These are phyloP conservation scores for Hippocampus zosterae DNA, from an alignment of 2,113 vertebrate genomes.

Conservation along the genomic window DNA sequence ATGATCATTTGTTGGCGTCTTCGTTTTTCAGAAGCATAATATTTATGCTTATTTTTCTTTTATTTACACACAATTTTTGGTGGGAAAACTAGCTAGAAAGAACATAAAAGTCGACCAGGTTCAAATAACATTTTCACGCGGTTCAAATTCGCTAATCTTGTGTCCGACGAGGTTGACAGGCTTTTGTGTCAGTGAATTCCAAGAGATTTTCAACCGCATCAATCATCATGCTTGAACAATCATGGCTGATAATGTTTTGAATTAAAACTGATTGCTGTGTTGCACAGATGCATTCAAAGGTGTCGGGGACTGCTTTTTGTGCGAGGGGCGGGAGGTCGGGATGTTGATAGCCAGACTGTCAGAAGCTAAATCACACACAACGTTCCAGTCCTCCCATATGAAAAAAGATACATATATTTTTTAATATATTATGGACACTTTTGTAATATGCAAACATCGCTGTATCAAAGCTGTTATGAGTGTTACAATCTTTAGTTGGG, in stretches of 20 bases:
- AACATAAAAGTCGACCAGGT: neutral
- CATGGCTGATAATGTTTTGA: conserved; percentile 12
- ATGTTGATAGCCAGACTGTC: conserved; percentile 55
- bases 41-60: neutral
- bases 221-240: conserved; percentile 49
- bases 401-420: conserved; percentile 39
- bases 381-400: conserved; percentile 12
- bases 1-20: neutral
- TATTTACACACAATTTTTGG: neutral
- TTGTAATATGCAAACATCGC: conserved; percentile 48
- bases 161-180: neutral
- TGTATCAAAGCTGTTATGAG: conserved; percentile 37
- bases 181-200: neutral
- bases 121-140: neutral
- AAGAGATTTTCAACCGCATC: neutral
- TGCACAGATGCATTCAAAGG: conserved; percentile 9
- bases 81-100: neutral
- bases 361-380: conserved; percentile 32
- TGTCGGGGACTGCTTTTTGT: conserved; percentile 23
- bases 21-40: neutral
- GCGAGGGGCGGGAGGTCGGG: no score
- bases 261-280: conserved; percentile 4
- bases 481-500: conserved; percentile 26
- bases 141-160: neutral
- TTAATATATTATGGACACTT: conserved; percentile 58